Base-by-base conservation (phyloP, 1,140 invertebrate genomes). In the Maniola jurtina region DNA sequence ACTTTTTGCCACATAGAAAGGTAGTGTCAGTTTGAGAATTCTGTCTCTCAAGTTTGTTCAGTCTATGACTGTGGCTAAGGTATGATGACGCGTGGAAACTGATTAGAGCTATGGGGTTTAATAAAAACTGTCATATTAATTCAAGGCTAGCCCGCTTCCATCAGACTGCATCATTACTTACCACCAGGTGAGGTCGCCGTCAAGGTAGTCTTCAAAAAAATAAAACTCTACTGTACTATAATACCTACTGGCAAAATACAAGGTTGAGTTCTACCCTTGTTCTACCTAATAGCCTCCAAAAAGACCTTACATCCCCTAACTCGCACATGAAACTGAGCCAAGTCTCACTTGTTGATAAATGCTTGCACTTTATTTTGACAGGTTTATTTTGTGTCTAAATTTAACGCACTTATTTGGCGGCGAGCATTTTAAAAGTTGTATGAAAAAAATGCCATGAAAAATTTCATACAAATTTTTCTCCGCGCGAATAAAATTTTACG, bases 281-380 rank as follows among this genome's bases (percentile, higher is more conserved):
- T 7, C 14, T 6, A 9, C 48, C 10, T 25, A 52, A 15, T 0
- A 48, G 2, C 14, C 14, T 15, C 45, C 45, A 1, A 52, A 52
- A 52, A 7, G 7, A 25, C n/a, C 45, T 7, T 38, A 9, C 38
- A 14, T 13, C 45, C 48, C 16, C 10, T 55, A 66, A 61, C 35
- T 66, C 35, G 34, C 48, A 62, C 56, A 58, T 42, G 69, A 62
- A 59, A 54, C 59, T 47, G 57, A 42, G 69, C 69, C 69, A 71
- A 71, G 69, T 66, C 55, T 62, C 64, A 66, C 68, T 70, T 70
- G 68, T 70, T 70, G 68, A 70, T 66, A 70, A 66, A 70, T 70
- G 69, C 56, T 62, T 59, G 60, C 69, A 71, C 69, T 71, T 66
- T 48, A 66, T 48, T 71, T 56, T 66, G 69, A 71, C 69, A 71